Percentiles rank a stretch among this genome's conserved stretches.
Conservation (phyloP, 1,140 invertebrate species). For the Ooceraea biroi region DNA sequence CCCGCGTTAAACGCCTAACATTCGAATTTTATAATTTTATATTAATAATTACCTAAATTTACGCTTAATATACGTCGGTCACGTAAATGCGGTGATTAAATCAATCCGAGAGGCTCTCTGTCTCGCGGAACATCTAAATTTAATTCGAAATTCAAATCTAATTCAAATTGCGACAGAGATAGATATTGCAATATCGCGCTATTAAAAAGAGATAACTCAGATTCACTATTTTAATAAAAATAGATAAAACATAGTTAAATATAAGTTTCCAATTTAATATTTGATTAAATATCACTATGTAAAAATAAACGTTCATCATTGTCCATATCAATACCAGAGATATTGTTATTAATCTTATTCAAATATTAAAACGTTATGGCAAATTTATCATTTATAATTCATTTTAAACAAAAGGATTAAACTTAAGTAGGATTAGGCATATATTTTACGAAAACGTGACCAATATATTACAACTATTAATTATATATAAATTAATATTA, state of each 20-base stretch:
- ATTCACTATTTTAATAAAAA: not conserved
- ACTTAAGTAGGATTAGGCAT: not conserved
- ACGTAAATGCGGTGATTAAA: constrained; percentile 60
- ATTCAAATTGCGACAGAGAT: constrained; percentile 22
- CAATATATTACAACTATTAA: constrained; percentile 27
- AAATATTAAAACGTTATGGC: constrained; percentile 4
- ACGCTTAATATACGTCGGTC: constrained; percentile 18
- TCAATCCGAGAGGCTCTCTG: constrained; percentile 46
- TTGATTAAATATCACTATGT: constrained; percentile 14
- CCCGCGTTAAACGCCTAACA: not conserved
- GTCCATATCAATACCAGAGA: not conserved
- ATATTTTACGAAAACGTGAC: constrained; percentile 32
- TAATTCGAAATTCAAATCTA: constrained; percentile 66
- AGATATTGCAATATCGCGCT: constrained; percentile 11
- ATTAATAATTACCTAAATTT: constrained; percentile 44
- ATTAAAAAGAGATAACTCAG: no score
- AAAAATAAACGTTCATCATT: not conserved
- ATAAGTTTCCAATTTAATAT: constrained; percentile 19
- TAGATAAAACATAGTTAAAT: no score
- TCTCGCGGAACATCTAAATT: constrained; percentile 45
- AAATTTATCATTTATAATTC: constrained; percentile 28
- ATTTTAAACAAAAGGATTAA: constrained; percentile 12
- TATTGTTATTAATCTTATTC: constrained; percentile 5
- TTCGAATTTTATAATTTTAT: not conserved
- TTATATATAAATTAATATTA: no score